Conservation (phyloP, 2,888 invertebrate genomes). For the Leucoma salicis region DNA sequence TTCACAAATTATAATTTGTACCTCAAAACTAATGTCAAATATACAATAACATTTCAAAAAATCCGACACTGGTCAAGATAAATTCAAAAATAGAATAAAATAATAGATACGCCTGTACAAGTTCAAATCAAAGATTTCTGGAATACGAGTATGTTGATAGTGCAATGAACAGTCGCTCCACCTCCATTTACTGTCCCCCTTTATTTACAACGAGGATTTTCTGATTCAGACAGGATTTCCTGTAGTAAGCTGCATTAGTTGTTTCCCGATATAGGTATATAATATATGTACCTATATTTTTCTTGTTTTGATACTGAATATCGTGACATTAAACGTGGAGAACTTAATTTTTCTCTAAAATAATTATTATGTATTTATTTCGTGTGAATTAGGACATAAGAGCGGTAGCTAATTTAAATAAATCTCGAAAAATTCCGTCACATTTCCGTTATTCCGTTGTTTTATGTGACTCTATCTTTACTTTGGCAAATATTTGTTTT, state of each 20-base stretch:
- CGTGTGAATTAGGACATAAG: neutral
- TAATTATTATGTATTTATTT: neutral
- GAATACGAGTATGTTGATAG: slow-evolving; percentile 61
- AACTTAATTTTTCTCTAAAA: neutral
- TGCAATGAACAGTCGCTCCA: slow-evolving; percentile 44
- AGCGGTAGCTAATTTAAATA: too few relatives aligned
- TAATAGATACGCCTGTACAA: too few relatives aligned
- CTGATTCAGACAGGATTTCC: slow-evolving; percentile 62
- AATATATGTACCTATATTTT: too few relatives aligned
- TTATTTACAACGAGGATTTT: slow-evolving; percentile 64
- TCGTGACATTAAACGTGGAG: neutral
- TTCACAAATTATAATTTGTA: too few relatives aligned
- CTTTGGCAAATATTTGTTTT: too few relatives aligned
- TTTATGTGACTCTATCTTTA: too few relatives aligned
- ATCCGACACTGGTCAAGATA: neutral
- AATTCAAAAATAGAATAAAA: slow-evolving; percentile 24
- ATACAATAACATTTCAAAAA: neutral
- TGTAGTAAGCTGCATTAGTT: slow-evolving; percentile 43
- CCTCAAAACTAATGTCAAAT: too few relatives aligned
- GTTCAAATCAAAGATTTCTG: slow-evolving; percentile 39
- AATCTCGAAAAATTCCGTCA: neutral
- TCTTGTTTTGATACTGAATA: slow-evolving; percentile 6
- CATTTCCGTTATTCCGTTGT: too few relatives aligned
- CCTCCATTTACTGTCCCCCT: slow-evolving; percentile 64
- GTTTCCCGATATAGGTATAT: slow-evolving; percentile 21